Conservation (phyloP, 1,140 invertebrate species). For the Hetaerina americana region DNA sequence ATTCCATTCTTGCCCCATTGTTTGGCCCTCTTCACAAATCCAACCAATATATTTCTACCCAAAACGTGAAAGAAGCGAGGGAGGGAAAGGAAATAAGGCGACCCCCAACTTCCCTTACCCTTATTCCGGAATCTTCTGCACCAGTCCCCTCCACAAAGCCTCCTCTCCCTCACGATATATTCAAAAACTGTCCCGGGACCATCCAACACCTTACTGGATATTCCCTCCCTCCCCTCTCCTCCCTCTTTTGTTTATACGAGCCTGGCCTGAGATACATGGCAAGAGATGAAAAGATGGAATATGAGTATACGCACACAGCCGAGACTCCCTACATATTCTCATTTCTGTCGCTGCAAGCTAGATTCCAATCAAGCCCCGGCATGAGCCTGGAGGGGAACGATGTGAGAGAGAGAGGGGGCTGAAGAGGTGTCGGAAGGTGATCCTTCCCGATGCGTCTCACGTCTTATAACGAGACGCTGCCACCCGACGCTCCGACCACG, state of each 20-base stretch:
- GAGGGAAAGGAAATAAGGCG: background rate
- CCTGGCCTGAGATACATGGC: background rate
- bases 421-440: background rate
- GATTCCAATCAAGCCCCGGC: background rate
- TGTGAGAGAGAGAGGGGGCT: background rate
- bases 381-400: background rate
- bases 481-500: background rate
- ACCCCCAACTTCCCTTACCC: background rate
- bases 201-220: background rate
- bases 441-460: background rate
- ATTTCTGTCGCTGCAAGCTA: background rate
- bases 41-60: background rate
- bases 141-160: background rate
- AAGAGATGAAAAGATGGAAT: background rate
- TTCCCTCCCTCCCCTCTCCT: background rate
- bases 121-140: too few relatives aligned
- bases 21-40: background rate
- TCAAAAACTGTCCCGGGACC: background rate
- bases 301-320: too few relatives aligned
- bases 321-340: too few relatives aligned
- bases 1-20: background rate
- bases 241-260: background rate
- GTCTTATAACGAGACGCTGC: background rate
- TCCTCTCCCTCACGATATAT: background rate
- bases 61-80: background rate